Evolutionary conservation across 2,888 invertebrate genomes (phyloP).

Genomic region (Druceiella hillmani): DNA sequence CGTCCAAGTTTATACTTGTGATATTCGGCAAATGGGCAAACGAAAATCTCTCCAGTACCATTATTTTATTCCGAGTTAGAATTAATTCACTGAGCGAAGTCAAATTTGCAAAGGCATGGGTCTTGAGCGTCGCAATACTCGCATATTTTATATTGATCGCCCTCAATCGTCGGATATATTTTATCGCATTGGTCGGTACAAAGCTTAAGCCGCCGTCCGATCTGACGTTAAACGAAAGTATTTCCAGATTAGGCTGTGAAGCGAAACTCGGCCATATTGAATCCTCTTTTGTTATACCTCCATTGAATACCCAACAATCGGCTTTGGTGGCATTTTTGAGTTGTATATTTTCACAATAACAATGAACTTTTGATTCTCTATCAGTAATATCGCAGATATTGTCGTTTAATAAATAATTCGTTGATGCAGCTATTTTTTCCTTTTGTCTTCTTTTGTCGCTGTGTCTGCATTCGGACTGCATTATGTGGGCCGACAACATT

Average conservation of each 20-base stretch:
- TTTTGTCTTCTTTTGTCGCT: too few species aligned
- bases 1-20: constrained; percentile 63
- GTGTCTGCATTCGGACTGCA: too few species aligned
- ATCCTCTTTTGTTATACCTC: constrained; percentile 58
- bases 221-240: constrained; percentile 65
- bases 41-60: constrained; percentile 59
- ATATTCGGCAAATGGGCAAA: constrained; percentile 70
- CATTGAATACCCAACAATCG: constrained; percentile 68
- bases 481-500: too few species aligned
- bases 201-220: constrained; percentile 64
- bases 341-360: constrained; percentile 46
- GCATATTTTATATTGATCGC: constrained; percentile 68
- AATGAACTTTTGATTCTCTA: constrained; percentile 43
- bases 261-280: constrained; percentile 69
- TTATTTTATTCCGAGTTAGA: constrained; percentile 65
- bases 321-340: constrained; percentile 58
- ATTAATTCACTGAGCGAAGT: constrained; percentile 64
- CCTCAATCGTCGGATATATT: constrained; percentile 61
- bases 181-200: constrained; percentile 65
- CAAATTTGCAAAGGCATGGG: constrained; percentile 71
- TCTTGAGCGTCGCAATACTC: constrained; percentile 62
- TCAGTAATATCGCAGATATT: constrained; percentile 51
- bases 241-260: constrained; percentile 63
- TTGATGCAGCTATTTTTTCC: too few species aligned
- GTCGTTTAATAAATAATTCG: too few species aligned